Base-by-base conservation (phyloP, 2,888 invertebrate species). In the Eristalis arbustorum region DNA sequence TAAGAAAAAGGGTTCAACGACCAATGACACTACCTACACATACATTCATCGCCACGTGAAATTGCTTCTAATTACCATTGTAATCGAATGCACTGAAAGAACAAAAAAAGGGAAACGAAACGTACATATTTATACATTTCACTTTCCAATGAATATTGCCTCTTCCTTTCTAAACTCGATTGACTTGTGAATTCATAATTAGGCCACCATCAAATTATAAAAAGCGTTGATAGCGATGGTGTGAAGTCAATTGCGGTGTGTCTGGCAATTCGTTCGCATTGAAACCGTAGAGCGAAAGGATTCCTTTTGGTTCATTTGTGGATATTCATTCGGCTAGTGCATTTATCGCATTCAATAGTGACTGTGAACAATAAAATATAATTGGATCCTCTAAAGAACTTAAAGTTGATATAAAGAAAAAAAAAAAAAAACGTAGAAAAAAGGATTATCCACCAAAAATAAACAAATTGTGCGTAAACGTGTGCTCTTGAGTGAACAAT, bases 181-280 rank as follows among this genome's bases (percentile, higher is more conserved):
- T 37, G 4, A 57, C 59, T 68, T 42, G 34, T 63, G 91, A 91
- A 90, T 90, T 83, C 88, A 74, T 89, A 91, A 91, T 90, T 75
- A 84, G 79, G 40, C 75, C 23, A 28, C 63, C 13, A 10, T 22
- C 73, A 89, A 74, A 88, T 90, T 90, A 90, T 90, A 90, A 90
- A 90, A 90, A 89, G 84, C 77, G 71, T 62, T 18, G 28, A 34
- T 66, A 64, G 81, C 84, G 89, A 88, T 69, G 88, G 88, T 77
- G 11, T 63, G 14, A 88, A 88, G 75, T 75, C 90, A 92, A 91
- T 92, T 91, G 92, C 90, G 89, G 79, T 89, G 88, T 89, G 90
- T 88, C 89, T 89, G 88, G 90, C 91, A 91, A 90, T 91, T 91
- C 90, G 90, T 88, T 90, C 78, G 88, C 87, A 89, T 73, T 76